Evolutionary conservation across 2,888 invertebrate genomes (phyloP).

Genomic region (Thera obeliscata): DNA sequence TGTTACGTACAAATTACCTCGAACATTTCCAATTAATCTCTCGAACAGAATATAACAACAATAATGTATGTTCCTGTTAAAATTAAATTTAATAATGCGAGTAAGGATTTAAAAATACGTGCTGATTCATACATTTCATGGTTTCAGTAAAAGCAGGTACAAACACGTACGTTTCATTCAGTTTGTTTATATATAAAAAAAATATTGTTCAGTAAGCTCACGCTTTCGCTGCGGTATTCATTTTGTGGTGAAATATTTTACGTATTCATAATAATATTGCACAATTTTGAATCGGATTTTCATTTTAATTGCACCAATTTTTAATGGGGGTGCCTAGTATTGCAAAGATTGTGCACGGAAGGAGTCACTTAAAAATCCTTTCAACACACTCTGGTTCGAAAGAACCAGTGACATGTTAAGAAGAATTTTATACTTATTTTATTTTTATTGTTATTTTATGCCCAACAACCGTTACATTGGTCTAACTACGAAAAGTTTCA

Average conservation of each 20-base stretch:
- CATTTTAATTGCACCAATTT: background rate
- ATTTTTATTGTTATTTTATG: background rate
- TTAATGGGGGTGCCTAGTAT: too few relatives aligned
- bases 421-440: too few relatives aligned
- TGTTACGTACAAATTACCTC: constrained; percentile 64
- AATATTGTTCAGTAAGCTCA: background rate
- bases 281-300: too few relatives aligned
- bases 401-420: too few relatives aligned
- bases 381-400: too few relatives aligned
- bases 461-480: background rate
- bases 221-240: background rate
- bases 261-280: background rate
- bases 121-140: background rate
- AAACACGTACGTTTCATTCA: background rate
- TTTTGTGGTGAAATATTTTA: background rate
- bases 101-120: background rate
- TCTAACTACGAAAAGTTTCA: background rate
- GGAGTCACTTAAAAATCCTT: too few relatives aligned
- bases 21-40: constrained; percentile 62
- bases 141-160: background rate
- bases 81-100: constrained; percentile 1
- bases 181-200: background rate
- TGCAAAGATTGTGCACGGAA: too few relatives aligned
- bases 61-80: background rate
- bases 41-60: constrained; percentile 43